Evolutionary conservation across 2,888 invertebrate species (phyloP), one percentile per base, ranked within the genome.

Genomic region (Boloria euphrosyne): DNA sequence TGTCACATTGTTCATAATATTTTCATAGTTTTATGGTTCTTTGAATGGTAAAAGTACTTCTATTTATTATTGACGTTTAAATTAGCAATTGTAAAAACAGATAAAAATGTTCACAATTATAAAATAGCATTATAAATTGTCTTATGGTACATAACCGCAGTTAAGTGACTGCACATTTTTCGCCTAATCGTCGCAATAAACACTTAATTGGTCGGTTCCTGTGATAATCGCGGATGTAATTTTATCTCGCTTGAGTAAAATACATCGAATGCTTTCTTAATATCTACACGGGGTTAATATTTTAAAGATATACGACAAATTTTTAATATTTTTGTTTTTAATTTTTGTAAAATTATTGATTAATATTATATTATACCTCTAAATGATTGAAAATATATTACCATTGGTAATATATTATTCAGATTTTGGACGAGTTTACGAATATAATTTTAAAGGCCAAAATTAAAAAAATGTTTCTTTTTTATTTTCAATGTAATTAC

Each of bases 201-300:
- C 79, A 79, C 78, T 83, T 81, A 84, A 82, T 79, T 76, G 75
- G 77, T 74, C 69, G 75, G 75, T 77, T 77, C 75, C 75, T 71
- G 77, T 79, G 81, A 82, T 85, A 86, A 89, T 87, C 84, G 80
- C 81, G 85, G 83, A 83, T 84, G 88, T 83, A 82, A 84, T 85
- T 85, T 86, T 78, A 84, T 84, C 82, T 71, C 76, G 76, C 75
- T 76, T 76, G 73, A 77, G 75, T 74, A 70, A 76, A 78, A 77
- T 72, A 71, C 74, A 67, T 73, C 66, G 73, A 80, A 82, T 87
- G 79, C 83, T 79, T 70, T 68, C 74, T 78, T 81, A 79, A 81
- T 79, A 74, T 73, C 71, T 63, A 54, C 66, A 43, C 57, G 55
- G 67, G 72, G 67, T 60, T 43, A 3, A 22, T 80, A 84, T 82